Percentiles rank a stretch among this genome's conserved stretches.
These are phyloP conservation scores for Acromyrmex echinatior DNA, from an alignment of 1,140 invertebrate species.

Conservation along the genomic window DNA sequence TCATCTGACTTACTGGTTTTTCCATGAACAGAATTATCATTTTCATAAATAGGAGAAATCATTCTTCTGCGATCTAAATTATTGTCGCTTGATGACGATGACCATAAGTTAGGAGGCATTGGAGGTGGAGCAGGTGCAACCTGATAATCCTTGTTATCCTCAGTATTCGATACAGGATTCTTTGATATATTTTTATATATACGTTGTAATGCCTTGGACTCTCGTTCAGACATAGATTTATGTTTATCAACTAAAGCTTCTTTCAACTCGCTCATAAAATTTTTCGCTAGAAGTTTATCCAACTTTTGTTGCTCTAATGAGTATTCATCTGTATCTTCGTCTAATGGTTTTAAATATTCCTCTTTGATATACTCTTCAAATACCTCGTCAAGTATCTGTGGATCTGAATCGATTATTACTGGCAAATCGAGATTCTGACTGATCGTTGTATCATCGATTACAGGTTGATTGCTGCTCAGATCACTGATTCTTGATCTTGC, in stretches of 20 bases:
- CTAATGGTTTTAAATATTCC: constrained; percentile 81
- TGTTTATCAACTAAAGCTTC: constrained; percentile 84
- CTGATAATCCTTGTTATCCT: background rate
- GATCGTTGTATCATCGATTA: constrained; percentile 40
- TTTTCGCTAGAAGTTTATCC: constrained; percentile 79
- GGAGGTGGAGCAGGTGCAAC: constrained; percentile 59
- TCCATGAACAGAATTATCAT: background rate
- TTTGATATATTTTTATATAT: constrained; percentile 73
- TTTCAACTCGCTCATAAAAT: constrained; percentile 85
- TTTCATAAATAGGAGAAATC: constrained; percentile 8
- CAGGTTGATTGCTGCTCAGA: background rate
- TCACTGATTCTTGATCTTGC: constrained; percentile 68
- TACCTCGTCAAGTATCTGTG: constrained; percentile 84
- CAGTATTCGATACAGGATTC: constrained; percentile 13
- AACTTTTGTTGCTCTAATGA: constrained; percentile 75
- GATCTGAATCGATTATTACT: constrained; percentile 76
- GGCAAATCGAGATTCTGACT: constrained; percentile 49
- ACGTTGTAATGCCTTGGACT: constrained; percentile 81
- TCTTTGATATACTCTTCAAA: constrained; percentile 85
- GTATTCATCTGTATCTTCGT: constrained; percentile 76
- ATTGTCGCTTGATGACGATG: background rate
- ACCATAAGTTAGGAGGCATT: constrained; percentile 55
- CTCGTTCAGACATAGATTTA: constrained; percentile 82
- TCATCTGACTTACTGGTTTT: background rate
- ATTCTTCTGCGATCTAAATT: background rate